A percentile compares a stretch with the other conserved stretches of the same genome.
Conservation (phyloP, 2,797 vertebrate species). For the Eulemur mongoz region DNA sequence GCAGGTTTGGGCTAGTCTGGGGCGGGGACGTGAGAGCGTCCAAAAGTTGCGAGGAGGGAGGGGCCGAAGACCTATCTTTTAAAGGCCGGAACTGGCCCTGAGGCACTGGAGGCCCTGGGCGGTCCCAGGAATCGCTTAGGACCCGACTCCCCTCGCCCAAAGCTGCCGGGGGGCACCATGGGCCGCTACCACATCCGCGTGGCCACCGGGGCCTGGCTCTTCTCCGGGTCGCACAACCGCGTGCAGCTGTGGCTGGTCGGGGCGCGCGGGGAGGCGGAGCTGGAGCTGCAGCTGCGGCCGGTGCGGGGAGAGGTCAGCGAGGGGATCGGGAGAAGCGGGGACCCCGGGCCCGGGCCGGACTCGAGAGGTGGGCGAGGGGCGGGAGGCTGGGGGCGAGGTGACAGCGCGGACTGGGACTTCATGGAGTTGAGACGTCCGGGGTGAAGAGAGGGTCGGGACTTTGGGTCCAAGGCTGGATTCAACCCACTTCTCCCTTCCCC, state of each 20-base stretch:
- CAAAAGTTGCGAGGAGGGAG: slow-evolving; percentile 34
- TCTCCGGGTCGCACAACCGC: slow-evolving; percentile 89
- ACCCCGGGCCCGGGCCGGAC: too few species aligned
- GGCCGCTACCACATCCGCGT: slow-evolving; percentile 86
- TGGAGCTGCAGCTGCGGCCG: slow-evolving; percentile 86
- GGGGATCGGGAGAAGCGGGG: slow-evolving; percentile 74
- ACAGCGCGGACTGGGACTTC: neutral
- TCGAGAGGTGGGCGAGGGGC: neutral
- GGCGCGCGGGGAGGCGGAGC: slow-evolving; percentile 84
- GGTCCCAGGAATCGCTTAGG: slow-evolving; percentile 57
- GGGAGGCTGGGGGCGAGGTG: neutral
- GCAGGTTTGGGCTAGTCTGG: slow-evolving; percentile 71
- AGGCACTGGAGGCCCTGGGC: neutral
- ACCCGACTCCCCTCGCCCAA: neutral
- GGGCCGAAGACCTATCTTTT: slow-evolving; percentile 35
- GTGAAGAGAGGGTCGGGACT: neutral
- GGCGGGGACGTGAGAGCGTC: slow-evolving; percentile 64
- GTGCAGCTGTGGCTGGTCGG: slow-evolving; percentile 89
- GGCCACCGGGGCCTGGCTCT: slow-evolving; percentile 87
- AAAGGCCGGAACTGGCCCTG: neutral
- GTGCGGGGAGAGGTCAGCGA: slow-evolving; percentile 86
- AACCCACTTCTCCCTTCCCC: neutral
- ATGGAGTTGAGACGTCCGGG: neutral
- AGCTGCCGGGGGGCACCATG: slow-evolving; percentile 77
- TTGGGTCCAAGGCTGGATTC: neutral